These are phyloP conservation scores for Sarcophaga variegata DNA, from an alignment of 2,888 invertebrate genomes.

Conservation along the genomic window DNA sequence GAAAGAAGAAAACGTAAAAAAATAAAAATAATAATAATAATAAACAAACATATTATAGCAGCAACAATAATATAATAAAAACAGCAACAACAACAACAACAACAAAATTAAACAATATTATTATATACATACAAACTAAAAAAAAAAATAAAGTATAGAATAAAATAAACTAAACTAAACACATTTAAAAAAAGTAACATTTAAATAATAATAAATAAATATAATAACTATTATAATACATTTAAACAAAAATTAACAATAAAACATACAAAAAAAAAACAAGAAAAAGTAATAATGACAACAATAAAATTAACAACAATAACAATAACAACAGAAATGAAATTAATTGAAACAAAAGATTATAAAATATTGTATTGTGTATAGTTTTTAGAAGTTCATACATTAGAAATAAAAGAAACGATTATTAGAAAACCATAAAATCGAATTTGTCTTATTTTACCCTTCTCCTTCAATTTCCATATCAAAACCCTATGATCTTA, in stretches of 20 bases:
- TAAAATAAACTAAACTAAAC: constrained; percentile 35
- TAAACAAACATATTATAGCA: constrained; percentile 2
- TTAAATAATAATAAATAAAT: no score
- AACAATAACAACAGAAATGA: constrained; percentile 17
- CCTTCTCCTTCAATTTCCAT: no score
- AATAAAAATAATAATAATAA: constrained; percentile 19
- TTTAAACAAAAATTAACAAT: not conserved
- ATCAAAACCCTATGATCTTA: no score
- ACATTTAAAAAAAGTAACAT: not conserved
- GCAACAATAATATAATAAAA: constrained; percentile 14
- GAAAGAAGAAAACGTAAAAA: constrained; percentile 47
- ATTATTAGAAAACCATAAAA: constrained; percentile 68
- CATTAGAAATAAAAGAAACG: constrained; percentile 71
- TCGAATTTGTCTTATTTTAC: no score
- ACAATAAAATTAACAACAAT: no score
- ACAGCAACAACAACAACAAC: constrained; percentile 26
- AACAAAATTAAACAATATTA: constrained; percentile 35
- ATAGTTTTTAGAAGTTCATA: constrained; percentile 72
- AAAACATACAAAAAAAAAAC: not conserved
- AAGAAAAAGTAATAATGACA: no score
- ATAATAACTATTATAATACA: not conserved
- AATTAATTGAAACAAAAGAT: constrained; percentile 35
- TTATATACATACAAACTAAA: constrained; percentile 29
- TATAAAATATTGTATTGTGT: constrained; percentile 62
- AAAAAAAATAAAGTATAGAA: constrained; percentile 20